Conservation (phyloP, 2,888 invertebrate genomes). For the Pterobdella sp. region DNA sequence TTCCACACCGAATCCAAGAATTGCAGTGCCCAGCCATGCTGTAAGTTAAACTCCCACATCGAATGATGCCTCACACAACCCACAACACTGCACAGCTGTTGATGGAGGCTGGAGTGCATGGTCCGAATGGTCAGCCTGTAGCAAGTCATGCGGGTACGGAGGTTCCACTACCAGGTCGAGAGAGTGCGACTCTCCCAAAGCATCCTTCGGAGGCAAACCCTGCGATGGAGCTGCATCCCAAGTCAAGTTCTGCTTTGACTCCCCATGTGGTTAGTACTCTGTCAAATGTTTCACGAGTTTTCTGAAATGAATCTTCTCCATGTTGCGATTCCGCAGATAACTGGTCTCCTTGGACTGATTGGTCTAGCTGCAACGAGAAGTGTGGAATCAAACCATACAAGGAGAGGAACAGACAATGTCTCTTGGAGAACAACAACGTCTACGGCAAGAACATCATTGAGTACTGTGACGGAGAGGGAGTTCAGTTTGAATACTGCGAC, state of each 20-base stretch:
- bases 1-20: conserved; percentile 24
- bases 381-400: conserved; percentile 27
- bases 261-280: conserved; percentile 21
- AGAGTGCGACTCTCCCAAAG: conserved; percentile 36
- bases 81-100: conserved; percentile 31
- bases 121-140: conserved; percentile 34
- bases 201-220: conserved; percentile 43
- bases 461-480: conserved; percentile 29
- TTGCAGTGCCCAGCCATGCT: conserved; percentile 28
- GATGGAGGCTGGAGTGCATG: conserved; percentile 37
- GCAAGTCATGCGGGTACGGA: conserved; percentile 33
- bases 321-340: conserved; percentile 6
- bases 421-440: conserved; percentile 22
- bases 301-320: not conserved
- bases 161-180: conserved; percentile 27
- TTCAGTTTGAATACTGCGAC: conserved; percentile 25
- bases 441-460: conserved; percentile 31
- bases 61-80: not conserved
- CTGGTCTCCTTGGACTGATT: conserved; percentile 30
- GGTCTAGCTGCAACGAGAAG: conserved; percentile 24
- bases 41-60: conserved; percentile 7
- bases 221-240: conserved; percentile 44
- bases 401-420: conserved; percentile 28
- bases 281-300: not conserved
- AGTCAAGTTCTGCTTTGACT: conserved; percentile 24